These are phyloP conservation scores for Conus ventricosus DNA, from an alignment of 1,140 invertebrate genomes.

Conservation along the genomic window DNA sequence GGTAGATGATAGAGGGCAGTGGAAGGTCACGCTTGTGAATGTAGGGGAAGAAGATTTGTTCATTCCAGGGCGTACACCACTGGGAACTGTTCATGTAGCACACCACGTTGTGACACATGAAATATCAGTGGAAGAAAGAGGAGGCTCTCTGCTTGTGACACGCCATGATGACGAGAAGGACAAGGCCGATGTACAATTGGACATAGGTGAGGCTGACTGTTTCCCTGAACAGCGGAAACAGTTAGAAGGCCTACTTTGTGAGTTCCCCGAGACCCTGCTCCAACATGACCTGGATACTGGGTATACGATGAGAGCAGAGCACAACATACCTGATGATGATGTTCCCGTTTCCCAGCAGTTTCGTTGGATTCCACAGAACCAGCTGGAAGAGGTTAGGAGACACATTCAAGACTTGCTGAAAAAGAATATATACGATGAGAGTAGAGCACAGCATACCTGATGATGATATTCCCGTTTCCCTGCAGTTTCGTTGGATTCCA, in stretches of 20 bases:
- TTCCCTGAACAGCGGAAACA: background rate
- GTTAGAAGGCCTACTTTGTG: background rate
- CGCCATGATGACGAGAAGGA: too few relatives aligned
- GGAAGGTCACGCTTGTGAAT: too few relatives aligned
- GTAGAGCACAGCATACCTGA: background rate
- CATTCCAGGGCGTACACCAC: too few relatives aligned
- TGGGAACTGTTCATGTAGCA: too few relatives aligned
- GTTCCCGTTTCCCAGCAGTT: background rate
- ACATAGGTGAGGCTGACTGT: background rate
- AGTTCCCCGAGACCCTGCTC: background rate
- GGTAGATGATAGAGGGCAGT: too few relatives aligned
- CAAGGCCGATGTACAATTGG: too few relatives aligned
- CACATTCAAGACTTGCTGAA: conserved; percentile 34
- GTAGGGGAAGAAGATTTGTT: too few relatives aligned
- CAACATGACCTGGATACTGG: conserved; percentile 9
- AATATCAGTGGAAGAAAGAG: too few relatives aligned
- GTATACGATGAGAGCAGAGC: background rate
- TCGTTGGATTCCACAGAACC: background rate
- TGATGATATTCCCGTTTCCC: background rate
- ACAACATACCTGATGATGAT: background rate
- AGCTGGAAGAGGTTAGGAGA: background rate
- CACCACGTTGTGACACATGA: too few relatives aligned
- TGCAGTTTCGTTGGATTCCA: background rate
- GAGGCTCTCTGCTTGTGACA: too few relatives aligned
- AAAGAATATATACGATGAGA: background rate